A percentile compares a stretch with the other conserved stretches of the same genome.
These are phyloP conservation scores for Rhynchophorus ferrugineus DNA, from an alignment of 1,140 invertebrate genomes.

Conservation along the genomic window DNA sequence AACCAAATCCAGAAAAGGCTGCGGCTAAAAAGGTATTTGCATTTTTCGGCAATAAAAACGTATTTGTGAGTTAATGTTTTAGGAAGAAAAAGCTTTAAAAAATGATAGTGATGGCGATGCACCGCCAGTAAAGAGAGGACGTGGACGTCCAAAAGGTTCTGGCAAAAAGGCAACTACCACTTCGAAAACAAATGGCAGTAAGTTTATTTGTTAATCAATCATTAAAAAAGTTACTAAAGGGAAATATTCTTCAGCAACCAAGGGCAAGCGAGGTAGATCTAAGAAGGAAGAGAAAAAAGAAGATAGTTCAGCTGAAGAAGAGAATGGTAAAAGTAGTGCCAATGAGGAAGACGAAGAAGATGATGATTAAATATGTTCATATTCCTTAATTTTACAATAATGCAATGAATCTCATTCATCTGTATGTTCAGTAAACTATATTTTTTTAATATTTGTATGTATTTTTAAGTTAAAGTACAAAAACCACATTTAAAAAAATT, in stretches of 20 bases:
- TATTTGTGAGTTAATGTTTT: not conserved
- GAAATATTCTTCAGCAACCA: slow-evolving; percentile 1
- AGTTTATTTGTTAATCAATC: slow-evolving; percentile 1
- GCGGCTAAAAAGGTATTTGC: slow-evolving; percentile 27
- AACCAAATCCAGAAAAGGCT: slow-evolving; percentile 23
- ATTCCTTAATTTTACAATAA: no score
- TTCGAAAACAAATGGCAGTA: slow-evolving; percentile 26
- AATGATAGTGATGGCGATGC: slow-evolving; percentile 21
- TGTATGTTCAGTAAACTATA: no score
- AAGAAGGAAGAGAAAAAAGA: slow-evolving; percentile 28
- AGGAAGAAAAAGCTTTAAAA: slow-evolving; percentile 19
- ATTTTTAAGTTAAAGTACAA: no score
- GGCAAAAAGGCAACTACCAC: slow-evolving; percentile 14
- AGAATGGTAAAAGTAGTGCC: slow-evolving; percentile 21
- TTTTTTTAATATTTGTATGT: no score
- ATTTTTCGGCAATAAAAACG: no score
- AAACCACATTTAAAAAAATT: no score
- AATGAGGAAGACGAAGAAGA: slow-evolving; percentile 25
- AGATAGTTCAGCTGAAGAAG: slow-evolving; percentile 24
- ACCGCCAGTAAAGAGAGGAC: slow-evolving; percentile 25
- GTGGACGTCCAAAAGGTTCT: slow-evolving; percentile 26
- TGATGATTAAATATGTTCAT: slow-evolving; percentile 8
- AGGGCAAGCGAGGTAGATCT: slow-evolving; percentile 23
- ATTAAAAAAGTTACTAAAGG: not conserved
- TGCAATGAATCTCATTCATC: not conserved